These are phyloP conservation scores for Falco biarmicus DNA, from an alignment of 2,797 vertebrate genomes.

Conservation along the genomic window DNA sequence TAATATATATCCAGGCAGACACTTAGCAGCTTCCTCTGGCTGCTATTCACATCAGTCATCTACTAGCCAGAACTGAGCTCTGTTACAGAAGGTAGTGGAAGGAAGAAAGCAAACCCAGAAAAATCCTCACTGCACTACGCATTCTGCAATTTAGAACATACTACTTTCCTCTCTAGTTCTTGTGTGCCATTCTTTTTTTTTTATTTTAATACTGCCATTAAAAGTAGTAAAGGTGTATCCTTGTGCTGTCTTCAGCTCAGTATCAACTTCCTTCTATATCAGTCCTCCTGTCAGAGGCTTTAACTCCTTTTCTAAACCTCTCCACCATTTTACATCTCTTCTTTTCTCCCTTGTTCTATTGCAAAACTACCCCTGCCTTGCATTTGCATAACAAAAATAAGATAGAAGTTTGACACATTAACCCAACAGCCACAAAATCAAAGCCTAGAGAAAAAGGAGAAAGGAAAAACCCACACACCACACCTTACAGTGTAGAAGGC, in stretches of 20 bases:
- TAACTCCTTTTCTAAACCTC: not conserved
- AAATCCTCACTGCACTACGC: not conserved
- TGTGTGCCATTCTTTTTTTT: too few species aligned
- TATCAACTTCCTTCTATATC: not conserved
- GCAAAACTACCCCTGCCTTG: not conserved
- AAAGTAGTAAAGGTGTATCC: not conserved
- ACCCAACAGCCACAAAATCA: not conserved
- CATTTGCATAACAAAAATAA: not conserved
- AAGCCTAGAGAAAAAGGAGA: not conserved
- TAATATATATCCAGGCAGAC: not conserved
- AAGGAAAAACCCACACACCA: not conserved
- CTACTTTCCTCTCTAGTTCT: not conserved
- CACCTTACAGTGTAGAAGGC: not conserved
- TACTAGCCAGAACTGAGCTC: not conserved
- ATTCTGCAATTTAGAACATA: not conserved
- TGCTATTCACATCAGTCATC: not conserved
- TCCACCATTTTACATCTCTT: not conserved
- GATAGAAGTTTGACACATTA: not conserved
- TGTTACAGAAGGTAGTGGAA: not conserved
- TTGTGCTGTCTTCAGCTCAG: not conserved
- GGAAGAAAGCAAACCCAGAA: not conserved
- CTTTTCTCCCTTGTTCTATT: not conserved
- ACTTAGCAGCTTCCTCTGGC: not conserved
- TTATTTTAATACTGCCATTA: too few species aligned
- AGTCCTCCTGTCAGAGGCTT: not conserved